A percentile compares a stretch with the other conserved stretches of the same genome.
phyloP scores from a whole-genome alignment of 2,113 vertebrate species.

The Psammodynastes pulverulentus region DNA sequence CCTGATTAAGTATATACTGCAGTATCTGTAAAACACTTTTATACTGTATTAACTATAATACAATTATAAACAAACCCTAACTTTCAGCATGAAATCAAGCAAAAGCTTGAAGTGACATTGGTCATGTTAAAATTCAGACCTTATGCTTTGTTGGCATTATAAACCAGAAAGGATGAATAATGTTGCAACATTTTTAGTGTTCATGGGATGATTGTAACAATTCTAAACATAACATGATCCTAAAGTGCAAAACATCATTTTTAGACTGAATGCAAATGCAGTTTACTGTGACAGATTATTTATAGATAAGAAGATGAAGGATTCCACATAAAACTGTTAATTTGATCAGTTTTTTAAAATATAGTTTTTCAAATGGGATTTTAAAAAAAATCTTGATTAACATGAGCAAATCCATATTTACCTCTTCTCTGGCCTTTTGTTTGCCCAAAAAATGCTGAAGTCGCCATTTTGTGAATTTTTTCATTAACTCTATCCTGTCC shows the following conservation, averaged over 20 bases:
- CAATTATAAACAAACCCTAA: neutral
- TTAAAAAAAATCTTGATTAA: neutral
- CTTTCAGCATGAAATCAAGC: neutral
- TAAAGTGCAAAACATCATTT: neutral
- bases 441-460: slow-evolving; percentile 76
- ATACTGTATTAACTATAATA: neutral
- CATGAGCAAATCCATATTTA: slow-evolving; percentile 57
- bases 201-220: neutral
- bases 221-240: neutral
- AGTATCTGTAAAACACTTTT: neutral
- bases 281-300: neutral
- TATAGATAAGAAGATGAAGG: neutral
- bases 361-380: neutral
- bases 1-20: no score
- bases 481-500: slow-evolving; percentile 85
- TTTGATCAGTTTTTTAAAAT: neutral
- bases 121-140: neutral
- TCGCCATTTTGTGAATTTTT: slow-evolving; percentile 83
- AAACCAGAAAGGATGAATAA: neutral
- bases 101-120: neutral
- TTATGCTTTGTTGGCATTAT: neutral
- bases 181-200: neutral
- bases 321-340: neutral
- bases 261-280: neutral
- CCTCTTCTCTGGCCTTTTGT: slow-evolving; percentile 84